phyloP scores from a whole-genome alignment of 2,113 vertebrate genomes.

The Cynopterus brachyotis region DNA sequence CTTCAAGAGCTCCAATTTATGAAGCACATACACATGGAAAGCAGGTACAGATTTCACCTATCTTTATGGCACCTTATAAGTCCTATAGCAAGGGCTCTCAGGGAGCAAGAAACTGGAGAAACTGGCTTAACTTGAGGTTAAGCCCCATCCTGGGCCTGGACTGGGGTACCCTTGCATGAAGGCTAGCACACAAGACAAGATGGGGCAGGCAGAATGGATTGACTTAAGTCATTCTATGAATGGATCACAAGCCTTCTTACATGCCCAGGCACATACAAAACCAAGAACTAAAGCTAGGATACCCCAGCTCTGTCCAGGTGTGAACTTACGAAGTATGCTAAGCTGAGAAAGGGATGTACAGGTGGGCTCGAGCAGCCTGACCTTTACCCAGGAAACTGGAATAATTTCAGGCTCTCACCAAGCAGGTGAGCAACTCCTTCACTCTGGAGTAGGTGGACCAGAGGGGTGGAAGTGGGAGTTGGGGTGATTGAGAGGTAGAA shows the following conservation, averaged over 20 bases:
- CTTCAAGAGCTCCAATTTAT: background rate
- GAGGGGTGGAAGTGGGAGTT: background rate
- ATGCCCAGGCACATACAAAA: background rate
- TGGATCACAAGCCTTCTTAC: background rate
- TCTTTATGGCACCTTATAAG: background rate
- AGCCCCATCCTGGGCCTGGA: background rate
- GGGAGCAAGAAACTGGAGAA: background rate
- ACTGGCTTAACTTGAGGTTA: background rate
- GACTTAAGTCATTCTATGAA: background rate
- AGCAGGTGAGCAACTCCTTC: background rate
- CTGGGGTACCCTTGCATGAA: background rate
- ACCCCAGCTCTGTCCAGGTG: background rate
- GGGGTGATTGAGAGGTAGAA: background rate
- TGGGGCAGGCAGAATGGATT: background rate
- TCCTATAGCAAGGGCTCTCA: background rate
- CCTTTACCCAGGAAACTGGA: background rate
- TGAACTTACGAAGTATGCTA: background rate
- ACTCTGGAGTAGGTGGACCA: no score
- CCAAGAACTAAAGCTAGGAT: background rate
- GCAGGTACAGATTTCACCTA: background rate
- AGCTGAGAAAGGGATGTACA: background rate
- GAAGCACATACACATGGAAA: background rate
- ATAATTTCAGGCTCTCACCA: background rate
- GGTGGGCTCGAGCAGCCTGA: background rate
- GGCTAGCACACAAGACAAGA: background rate